Evolutionary conservation across 2,797 vertebrate genomes (phyloP).

Genomic region (Fratercula arctica): DNA sequence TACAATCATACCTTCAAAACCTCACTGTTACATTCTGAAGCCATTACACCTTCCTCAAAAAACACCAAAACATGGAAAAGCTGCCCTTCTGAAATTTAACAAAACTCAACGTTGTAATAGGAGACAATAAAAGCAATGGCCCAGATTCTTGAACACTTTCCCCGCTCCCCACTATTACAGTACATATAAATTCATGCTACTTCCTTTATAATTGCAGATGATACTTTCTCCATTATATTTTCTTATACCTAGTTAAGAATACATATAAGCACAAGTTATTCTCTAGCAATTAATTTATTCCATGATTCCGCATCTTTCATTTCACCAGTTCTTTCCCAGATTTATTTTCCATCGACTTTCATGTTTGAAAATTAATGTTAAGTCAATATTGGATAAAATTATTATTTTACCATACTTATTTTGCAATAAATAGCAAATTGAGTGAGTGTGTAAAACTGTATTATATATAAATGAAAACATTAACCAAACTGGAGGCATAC

Average conservation of each 20-base stretch:
- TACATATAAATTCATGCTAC: constrained; percentile 3
- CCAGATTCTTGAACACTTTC: constrained; percentile 1
- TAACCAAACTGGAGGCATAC: constrained; percentile 38
- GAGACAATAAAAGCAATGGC: neutral
- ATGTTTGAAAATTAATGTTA: constrained; percentile 61
- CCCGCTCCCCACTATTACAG: constrained; percentile 8
- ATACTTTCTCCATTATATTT: neutral
- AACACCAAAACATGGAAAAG: neutral
- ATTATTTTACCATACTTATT: constrained; percentile 49
- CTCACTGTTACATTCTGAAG: neutral
- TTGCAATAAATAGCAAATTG: constrained; percentile 34
- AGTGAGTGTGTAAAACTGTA: constrained; percentile 6
- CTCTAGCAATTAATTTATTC: constrained; percentile 29
- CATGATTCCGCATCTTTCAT: constrained; percentile 47
- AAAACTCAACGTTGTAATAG: neutral
- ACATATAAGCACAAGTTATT: neutral
- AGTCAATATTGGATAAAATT: constrained; percentile 55
- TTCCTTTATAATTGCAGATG: constrained; percentile 26
- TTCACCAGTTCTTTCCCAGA: constrained; percentile 50
- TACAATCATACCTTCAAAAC: neutral
- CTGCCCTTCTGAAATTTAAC: neutral
- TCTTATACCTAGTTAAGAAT: constrained; percentile 38
- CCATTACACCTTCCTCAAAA: neutral
- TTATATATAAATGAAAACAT: constrained; percentile 62
- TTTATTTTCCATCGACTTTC: constrained; percentile 52